phyloP scores from a whole-genome alignment of 2,113 vertebrate genomes.

The Embiotoca jacksoni region DNA sequence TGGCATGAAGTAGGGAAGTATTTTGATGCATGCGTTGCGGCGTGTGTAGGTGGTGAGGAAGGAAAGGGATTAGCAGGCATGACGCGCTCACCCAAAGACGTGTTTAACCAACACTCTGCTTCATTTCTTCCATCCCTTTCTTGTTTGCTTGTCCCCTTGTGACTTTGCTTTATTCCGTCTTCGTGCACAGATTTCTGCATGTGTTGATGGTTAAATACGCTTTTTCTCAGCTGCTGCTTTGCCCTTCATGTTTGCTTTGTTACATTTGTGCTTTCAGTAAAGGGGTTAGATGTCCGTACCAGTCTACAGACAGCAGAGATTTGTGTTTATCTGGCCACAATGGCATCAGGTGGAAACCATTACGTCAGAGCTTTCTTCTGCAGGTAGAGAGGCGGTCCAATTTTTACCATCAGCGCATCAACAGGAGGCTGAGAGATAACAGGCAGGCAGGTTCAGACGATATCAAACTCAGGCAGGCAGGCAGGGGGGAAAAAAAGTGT shows the following conservation, averaged over 20 bases:
- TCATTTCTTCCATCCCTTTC: constrained; percentile 21
- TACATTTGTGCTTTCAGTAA: neutral
- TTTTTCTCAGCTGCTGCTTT: constrained; percentile 13
- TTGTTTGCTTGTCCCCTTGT: constrained; percentile 27
- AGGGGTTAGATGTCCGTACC: neutral
- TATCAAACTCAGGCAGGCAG: constrained; percentile 31
- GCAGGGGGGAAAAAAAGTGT: constrained; percentile 40
- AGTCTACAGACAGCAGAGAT: constrained; percentile 2
- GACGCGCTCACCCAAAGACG: constrained; percentile 19
- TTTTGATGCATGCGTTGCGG: constrained; percentile 1
- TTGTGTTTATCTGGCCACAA: constrained; percentile 26
- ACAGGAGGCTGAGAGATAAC: constrained; percentile 10
- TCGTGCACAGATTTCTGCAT: neutral
- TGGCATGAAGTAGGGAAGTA: constrained; percentile 5
- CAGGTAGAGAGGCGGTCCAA: constrained; percentile 22
- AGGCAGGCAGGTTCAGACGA: constrained; percentile 21
- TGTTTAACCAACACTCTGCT: constrained; percentile 29
- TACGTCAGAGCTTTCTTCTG: constrained; percentile 16
- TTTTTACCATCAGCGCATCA: constrained; percentile 43
- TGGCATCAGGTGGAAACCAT: constrained; percentile 16
- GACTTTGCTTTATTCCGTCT: constrained; percentile 18
- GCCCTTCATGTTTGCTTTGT: constrained; percentile 18
- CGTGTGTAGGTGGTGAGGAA: constrained; percentile 39
- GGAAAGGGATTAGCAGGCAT: constrained; percentile 53
- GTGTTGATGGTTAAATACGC: neutral